phyloP scores from a whole-genome alignment of 2,888 invertebrate species.

The Exocentrus adspersus region DNA sequence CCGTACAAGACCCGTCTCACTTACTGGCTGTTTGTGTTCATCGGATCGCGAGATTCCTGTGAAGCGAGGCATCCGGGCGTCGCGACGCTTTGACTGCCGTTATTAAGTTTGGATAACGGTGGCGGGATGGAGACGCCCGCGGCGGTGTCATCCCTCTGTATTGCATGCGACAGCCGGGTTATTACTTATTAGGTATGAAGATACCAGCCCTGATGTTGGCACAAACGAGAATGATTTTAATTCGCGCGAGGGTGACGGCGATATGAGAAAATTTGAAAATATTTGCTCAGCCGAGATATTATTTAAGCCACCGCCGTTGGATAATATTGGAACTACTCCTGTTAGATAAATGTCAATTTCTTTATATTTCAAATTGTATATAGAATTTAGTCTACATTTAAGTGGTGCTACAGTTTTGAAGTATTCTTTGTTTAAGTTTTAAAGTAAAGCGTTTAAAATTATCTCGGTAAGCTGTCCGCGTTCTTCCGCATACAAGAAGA shows the following conservation, averaged over 20 bases:
- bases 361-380: no score
- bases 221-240: background rate
- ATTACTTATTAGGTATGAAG: conserved; percentile 41
- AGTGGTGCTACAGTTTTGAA: no score
- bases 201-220: no score
- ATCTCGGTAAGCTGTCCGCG: background rate
- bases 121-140: conserved; percentile 54
- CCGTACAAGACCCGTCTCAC: conserved; percentile 7
- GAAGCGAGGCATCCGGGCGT: conserved; percentile 41
- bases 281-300: no score
- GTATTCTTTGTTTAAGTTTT: no score
- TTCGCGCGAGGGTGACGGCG: no score
- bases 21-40: conserved; percentile 17
- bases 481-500: background rate
- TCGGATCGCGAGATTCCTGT: conserved; percentile 32
- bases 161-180: conserved; percentile 56
- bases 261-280: no score
- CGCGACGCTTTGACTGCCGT: conserved; percentile 51
- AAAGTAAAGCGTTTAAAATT: background rate
- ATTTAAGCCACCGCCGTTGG: no score
- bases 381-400: no score
- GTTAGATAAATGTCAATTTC: no score
- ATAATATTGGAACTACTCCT: no score
- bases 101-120: conserved; percentile 65
- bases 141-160: conserved; percentile 39